These are phyloP conservation scores for Drosophila miranda DNA, from an alignment of 1,140 invertebrate genomes.

Conservation along the genomic window DNA sequence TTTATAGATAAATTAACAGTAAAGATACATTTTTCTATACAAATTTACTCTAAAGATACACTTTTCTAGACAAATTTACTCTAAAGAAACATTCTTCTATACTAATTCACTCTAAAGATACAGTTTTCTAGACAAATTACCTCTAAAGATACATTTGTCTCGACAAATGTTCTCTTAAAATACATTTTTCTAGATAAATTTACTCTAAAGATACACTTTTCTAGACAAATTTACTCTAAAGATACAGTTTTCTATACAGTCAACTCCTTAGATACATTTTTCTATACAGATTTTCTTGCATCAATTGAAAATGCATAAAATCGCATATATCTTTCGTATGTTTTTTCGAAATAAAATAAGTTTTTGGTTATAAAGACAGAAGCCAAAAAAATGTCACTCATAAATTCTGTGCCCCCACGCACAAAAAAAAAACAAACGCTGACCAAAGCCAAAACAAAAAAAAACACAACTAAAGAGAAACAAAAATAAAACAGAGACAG, in stretches of 20 bases:
- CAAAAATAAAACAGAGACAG: conserved; percentile 22
- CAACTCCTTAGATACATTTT: too few species aligned
- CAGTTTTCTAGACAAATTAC: too few species aligned
- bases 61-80: background rate
- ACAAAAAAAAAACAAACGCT: conserved; percentile 27
- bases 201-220: background rate
- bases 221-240: too few species aligned
- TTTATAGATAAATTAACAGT: too few species aligned
- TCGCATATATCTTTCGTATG: conserved; percentile 12
- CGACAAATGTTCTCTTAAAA: too few species aligned
- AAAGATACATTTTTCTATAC: too few species aligned
- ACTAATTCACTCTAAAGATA: background rate
- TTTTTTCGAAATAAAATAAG: conserved; percentile 17
- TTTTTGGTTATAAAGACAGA: conserved; percentile 29
- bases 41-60: background rate
- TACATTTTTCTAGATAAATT: too few species aligned
- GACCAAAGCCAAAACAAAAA: conserved; percentile 21
- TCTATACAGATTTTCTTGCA: too few species aligned
- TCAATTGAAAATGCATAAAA: conserved; percentile 75
- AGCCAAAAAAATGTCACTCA: conserved; percentile 73
- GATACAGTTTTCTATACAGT: too few species aligned
- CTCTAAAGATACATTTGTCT: too few species aligned
- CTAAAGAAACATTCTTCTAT: too few species aligned
- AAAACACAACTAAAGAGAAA: background rate
- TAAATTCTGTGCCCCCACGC: conserved; percentile 67